Evolutionary conservation across 64 coral and sea anemone species (phyloP).

Genomic region (Stichodactyla helianthus): DNA sequence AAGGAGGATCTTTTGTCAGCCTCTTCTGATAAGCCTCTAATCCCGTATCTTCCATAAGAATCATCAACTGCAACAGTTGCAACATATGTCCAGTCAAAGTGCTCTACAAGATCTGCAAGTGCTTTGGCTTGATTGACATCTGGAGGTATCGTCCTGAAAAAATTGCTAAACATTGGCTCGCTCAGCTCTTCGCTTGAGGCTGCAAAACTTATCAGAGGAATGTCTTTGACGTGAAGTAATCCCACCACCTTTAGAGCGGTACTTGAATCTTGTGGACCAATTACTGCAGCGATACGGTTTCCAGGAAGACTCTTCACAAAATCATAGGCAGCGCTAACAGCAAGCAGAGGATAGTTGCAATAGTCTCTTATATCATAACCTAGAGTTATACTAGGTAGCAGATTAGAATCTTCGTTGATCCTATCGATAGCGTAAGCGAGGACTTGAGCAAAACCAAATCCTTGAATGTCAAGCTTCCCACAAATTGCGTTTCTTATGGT

Average conservation of each 20-base stretch:
- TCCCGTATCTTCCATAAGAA: constrained; percentile 55
- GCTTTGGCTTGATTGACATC: constrained; percentile 60
- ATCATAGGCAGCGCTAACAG: constrained; percentile 6
- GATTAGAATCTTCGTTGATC: constrained; percentile 31
- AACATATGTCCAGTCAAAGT: constrained; percentile 64
- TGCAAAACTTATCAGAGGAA: constrained; percentile 9
- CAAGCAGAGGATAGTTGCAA: background rate
- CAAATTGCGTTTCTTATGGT: background rate
- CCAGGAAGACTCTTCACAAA: background rate
- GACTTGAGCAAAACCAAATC: background rate
- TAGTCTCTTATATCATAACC: constrained; percentile 50
- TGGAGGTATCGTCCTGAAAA: constrained; percentile 66
- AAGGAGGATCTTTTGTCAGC: background rate
- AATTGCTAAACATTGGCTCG: constrained; percentile 11
- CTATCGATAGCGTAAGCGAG: constrained; percentile 29
- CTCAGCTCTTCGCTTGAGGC: constrained; percentile 22
- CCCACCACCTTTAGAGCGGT: constrained; percentile 14
- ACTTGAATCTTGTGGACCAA: constrained; percentile 30
- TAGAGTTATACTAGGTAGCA: constrained; percentile 10
- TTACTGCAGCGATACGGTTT: constrained; percentile 14
- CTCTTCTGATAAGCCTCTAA: constrained; percentile 2
- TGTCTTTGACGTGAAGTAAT: constrained; percentile 7
- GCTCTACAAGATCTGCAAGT: constrained; percentile 45
- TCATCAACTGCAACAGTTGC: constrained; percentile 57
- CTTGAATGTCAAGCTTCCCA: background rate